Base-by-base conservation (phyloP, 2,113 vertebrate genomes). In the Oncorhynchus tshawytscha region DNA sequence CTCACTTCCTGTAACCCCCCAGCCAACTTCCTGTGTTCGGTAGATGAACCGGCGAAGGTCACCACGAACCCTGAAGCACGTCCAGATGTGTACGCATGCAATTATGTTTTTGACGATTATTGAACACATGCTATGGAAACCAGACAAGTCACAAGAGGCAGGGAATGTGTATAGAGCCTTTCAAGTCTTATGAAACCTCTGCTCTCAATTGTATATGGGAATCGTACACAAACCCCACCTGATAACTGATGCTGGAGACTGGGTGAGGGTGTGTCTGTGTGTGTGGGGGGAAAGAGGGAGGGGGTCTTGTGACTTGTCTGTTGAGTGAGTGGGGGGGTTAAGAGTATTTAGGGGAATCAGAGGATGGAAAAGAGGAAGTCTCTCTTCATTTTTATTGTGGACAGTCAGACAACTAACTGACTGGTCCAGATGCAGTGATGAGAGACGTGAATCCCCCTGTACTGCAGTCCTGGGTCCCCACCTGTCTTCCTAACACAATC, bases 401-500 rank as follows among this genome's bases (percentile, higher is more conserved):
- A 16, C 74, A 51, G 15, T 51, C 49, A 76, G 81, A 67, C 71
- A 51, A 16, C 49, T 51, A 4, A 51, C 34, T 75, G 84, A 81
- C 75, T 29, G 16, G 77, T 29, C 81, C 87, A 90, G 85, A 88
- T 90, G 87, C 80, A 71, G 79, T 78, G 82, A 64, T 78, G 85
- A 87, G 66, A 86, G 84, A 82, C 34, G 13, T 31, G 24, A 1
- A 65, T 31, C 45, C 34, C 74, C 18, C 29, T 45, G 48, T 65
- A 57, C 60, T 20, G 62, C 72, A 70, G 15, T 5, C 15, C 34
- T 12, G 74, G 9, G 71, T 51, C 57, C 22, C 73, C 91, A 92
- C 91, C 92, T 94, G 92, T 92, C 86, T 89, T 90, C 89, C 81
- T 20, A 75, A 85, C 9, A 16, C 67, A 80, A 91, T 91, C 85